Percentiles rank a stretch among this genome's conserved stretches.
Conservation (phyloP, 1,140 invertebrate genomes). For the Hirudo medicinalis region DNA sequence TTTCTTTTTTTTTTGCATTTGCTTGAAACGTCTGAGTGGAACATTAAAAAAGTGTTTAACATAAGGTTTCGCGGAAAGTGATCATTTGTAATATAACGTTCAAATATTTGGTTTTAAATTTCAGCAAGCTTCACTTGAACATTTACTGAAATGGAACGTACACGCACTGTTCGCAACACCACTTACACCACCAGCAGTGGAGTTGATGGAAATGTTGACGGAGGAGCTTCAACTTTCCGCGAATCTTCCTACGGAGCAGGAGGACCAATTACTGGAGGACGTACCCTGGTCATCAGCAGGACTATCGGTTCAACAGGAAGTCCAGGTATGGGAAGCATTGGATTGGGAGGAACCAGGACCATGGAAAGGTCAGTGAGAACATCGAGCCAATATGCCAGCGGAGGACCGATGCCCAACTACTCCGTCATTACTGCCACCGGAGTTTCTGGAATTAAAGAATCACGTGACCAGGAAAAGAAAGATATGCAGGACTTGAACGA, state of each 20-base stretch:
- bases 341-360: conserved; percentile 22
- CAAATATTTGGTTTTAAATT: too few species aligned
- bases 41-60: too few species aligned
- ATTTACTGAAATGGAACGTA: too few species aligned
- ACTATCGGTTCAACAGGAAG: background rate
- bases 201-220: conserved; percentile 1
- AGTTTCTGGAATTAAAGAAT: conserved; percentile 37
- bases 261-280: conserved; percentile 1
- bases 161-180: background rate
- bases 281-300: conserved; percentile 15
- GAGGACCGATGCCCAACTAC: conserved; percentile 26
- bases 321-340: background rate
- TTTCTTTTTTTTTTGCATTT: too few species aligned
- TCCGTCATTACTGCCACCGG: conserved; percentile 32
- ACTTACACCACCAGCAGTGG: background rate
- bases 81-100: too few species aligned
- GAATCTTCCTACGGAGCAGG: background rate
- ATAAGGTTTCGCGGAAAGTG: too few species aligned
- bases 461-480: conserved; percentile 36
- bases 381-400: conserved; percentile 11
- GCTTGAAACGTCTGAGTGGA: too few species aligned
- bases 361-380: conserved; percentile 13
- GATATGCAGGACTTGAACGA: conserved; percentile 26
- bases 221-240: background rate
- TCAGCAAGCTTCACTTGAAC: too few species aligned